Conservation (phyloP, 2,113 vertebrate species). For the Phylloscopus whistleri region DNA sequence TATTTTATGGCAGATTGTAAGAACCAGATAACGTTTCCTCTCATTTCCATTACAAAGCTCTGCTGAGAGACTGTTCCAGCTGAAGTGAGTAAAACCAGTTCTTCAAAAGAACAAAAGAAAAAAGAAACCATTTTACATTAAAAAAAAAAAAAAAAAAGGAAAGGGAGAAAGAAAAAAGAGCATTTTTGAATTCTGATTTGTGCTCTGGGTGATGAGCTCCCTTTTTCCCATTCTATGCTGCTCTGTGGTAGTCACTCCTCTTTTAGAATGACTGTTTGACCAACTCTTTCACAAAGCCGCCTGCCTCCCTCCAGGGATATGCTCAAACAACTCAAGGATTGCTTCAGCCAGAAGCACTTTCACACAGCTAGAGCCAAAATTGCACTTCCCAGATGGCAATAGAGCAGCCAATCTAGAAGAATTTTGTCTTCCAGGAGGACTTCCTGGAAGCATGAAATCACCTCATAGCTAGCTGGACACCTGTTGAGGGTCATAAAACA, state of each 20-base stretch:
- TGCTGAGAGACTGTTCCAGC: neutral
- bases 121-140: neutral
- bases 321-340: neutral
- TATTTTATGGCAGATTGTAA: slow-evolving; percentile 10
- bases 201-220: neutral
- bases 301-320: neutral
- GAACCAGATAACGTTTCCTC: slow-evolving; percentile 20
- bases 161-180: neutral
- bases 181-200: neutral
- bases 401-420: neutral
- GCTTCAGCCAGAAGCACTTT: slow-evolving; percentile 33
- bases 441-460: neutral
- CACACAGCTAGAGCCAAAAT: slow-evolving; percentile 26
- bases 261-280: neutral
- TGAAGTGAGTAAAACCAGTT: slow-evolving; percentile 44
- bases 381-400: neutral
- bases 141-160: neutral
- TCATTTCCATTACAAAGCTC: slow-evolving; percentile 63
- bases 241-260: neutral
- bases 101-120: slow-evolving; percentile 10
- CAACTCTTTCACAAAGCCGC: neutral
- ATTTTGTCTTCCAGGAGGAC: neutral
- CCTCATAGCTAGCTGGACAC: neutral
- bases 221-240: neutral
- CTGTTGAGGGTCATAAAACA: neutral